These are phyloP conservation scores for Fregata magnificens DNA, from an alignment of 2,113 vertebrate genomes.

Conservation along the genomic window DNA sequence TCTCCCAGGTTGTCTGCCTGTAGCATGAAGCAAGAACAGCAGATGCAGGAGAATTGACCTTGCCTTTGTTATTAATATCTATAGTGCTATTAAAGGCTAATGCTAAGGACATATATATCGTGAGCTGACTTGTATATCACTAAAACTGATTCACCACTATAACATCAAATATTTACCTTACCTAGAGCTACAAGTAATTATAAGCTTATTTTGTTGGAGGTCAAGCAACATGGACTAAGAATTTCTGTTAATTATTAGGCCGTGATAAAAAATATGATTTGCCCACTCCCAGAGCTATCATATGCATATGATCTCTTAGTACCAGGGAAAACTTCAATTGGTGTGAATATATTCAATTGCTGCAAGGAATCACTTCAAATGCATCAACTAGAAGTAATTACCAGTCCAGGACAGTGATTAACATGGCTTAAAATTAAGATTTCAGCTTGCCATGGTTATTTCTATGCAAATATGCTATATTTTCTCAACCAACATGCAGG, in stretches of 20 bases:
- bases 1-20: slow-evolving; percentile 28
- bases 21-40: neutral
- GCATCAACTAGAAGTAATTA: slow-evolving; percentile 72
- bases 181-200: slow-evolving; percentile 72
- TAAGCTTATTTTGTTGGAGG: slow-evolving; percentile 57
- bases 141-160: slow-evolving; percentile 62
- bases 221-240: slow-evolving; percentile 61
- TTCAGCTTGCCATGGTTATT: slow-evolving; percentile 65
- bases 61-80: slow-evolving; percentile 64
- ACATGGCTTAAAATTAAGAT: slow-evolving; percentile 74
- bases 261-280: slow-evolving; percentile 57
- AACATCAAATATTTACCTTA: slow-evolving; percentile 68
- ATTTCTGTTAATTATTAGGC: slow-evolving; percentile 71
- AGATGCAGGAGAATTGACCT: slow-evolving; percentile 45
- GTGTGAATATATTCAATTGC: slow-evolving; percentile 40
- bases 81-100: slow-evolving; percentile 71
- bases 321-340: slow-evolving; percentile 24
- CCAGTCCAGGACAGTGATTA: slow-evolving; percentile 68
- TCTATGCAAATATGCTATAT: slow-evolving; percentile 72
- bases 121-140: slow-evolving; percentile 24
- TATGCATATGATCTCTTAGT: slow-evolving; percentile 27
- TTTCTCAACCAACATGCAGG: slow-evolving; percentile 40
- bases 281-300: neutral
- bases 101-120: slow-evolving; percentile 35
- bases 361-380: slow-evolving; percentile 60